Evolutionary conservation across 2,113 vertebrate genomes (phyloP).

Genomic region (Cavia porcellus): DNA sequence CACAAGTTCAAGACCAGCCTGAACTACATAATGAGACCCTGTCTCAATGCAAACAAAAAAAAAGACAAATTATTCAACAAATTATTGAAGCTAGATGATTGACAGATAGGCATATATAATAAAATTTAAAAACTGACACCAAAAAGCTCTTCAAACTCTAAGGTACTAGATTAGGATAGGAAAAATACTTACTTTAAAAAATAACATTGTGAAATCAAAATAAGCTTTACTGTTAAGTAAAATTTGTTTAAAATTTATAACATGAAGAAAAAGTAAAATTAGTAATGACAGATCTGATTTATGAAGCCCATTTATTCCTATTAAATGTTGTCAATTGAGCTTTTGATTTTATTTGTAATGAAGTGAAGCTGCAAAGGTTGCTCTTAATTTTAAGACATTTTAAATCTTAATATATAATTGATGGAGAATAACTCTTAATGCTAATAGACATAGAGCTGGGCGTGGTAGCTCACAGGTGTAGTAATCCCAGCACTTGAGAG

Average conservation of each 20-base stretch:
- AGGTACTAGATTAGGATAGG: neutral
- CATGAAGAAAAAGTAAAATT: conserved; percentile 15
- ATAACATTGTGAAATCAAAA: conserved; percentile 18
- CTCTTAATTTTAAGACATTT: conserved; percentile 57
- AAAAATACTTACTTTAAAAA: conserved; percentile 41
- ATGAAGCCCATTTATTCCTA: neutral
- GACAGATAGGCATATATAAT: neutral
- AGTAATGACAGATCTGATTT: neutral
- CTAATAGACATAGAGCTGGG: neutral
- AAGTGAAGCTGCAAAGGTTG: conserved; percentile 34
- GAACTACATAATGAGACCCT: too few species aligned
- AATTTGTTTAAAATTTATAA: neutral
- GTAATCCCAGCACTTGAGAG: neutral
- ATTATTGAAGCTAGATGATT: conserved; percentile 26
- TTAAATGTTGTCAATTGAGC: conserved; percentile 3
- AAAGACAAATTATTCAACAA: too few species aligned
- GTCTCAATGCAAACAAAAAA: too few species aligned
- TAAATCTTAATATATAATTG: conserved; percentile 30
- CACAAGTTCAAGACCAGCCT: too few species aligned
- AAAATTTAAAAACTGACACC: conserved; percentile 45
- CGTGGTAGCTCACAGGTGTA: neutral
- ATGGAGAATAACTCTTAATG: conserved; percentile 15
- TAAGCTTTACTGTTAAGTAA: conserved; percentile 34
- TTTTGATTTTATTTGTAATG: conserved; percentile 35
- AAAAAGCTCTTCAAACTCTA: neutral